A percentile compares a stretch with the other conserved stretches of the same genome.
Conservation (phyloP, 2,113 vertebrate species). For the Grus americana region DNA sequence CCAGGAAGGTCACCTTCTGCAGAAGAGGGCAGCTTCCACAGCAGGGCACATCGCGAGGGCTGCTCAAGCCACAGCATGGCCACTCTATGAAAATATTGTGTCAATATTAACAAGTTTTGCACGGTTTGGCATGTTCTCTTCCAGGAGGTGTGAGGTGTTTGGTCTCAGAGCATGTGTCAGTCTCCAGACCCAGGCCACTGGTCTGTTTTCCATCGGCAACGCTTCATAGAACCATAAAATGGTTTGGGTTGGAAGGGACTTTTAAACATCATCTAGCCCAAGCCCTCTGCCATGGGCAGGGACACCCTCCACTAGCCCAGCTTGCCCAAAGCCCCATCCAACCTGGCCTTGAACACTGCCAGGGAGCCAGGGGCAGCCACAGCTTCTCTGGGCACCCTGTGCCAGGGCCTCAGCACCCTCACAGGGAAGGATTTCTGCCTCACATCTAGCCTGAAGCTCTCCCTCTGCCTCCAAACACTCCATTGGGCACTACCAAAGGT, state of each 20-base stretch:
- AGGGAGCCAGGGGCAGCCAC: no score
- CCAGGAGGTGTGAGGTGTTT: background rate
- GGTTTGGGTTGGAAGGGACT: background rate
- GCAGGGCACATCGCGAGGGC: background rate
- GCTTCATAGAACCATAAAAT: no score
- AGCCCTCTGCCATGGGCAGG: no score
- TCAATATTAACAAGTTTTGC: background rate
- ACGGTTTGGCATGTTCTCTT: background rate
- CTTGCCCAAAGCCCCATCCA: no score
- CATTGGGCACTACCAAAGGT: background rate
- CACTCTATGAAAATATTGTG: fast-evolving
- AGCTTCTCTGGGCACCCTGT: no score
- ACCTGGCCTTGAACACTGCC: no score
- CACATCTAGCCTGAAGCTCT: background rate
- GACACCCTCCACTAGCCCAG: no score
- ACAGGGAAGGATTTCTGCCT: fast-evolving
- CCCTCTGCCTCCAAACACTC: background rate
- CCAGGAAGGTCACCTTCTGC: background rate
- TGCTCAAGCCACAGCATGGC: background rate
- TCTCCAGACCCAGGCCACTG: background rate
- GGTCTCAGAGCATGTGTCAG: fast-evolving
- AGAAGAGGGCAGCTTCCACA: background rate
- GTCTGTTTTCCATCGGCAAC: background rate
- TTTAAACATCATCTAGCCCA: no score
- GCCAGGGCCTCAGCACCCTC: background rate